Base-by-base conservation (phyloP, 1,140 invertebrate genomes). In the Ptiloglossa arizonensis region DNA sequence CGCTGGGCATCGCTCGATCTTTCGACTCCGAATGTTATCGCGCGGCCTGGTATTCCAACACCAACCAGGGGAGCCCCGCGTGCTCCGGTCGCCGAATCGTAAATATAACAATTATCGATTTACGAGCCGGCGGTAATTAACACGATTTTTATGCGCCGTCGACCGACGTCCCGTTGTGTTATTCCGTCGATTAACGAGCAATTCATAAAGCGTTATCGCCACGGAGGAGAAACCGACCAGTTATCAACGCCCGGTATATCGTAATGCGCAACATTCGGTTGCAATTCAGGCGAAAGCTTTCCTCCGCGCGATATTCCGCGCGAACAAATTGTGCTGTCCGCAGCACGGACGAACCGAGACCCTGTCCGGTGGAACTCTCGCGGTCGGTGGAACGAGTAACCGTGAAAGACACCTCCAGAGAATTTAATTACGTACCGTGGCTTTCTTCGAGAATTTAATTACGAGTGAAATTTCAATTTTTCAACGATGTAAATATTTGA, bases 41-140 rank as follows among this genome's bases (percentile, higher is more conserved):
- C 8, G 1, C 38, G 41, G 48, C 50, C 48, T 60, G 73, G 62
- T 67, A 67, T 84, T 80, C 73, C 22, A 80, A 48, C 73, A 78
- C 68, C 62, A n/a, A n/a, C n/a, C n/a, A n/a, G n/a, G 56, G 22
- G 50, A 54, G 46, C 38, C 22, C n/a, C 44, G 24, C 80, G 52
- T n/a, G n/a, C n/a, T 35, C 38, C 22, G 68, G 82, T 50, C 67
- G 44, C 41, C 4, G 38, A 52, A 73, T 77, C 72, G 56, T 81
- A 78, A 79, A 67, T 71, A 85, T 81, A 84, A 84, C 50, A 73
- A 85, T 86, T 85, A 79, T 86, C 70, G 69, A 57, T 67, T 64
- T 66, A 79, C 63, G 66, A 63, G 76, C 29, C 2, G 57, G 22
- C 57, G 50, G 59, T 66, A 78, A 85, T 83, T 79, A 84, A 69